phyloP scores from a whole-genome alignment of 2,888 invertebrate genomes.

The Dryobota labecula region DNA sequence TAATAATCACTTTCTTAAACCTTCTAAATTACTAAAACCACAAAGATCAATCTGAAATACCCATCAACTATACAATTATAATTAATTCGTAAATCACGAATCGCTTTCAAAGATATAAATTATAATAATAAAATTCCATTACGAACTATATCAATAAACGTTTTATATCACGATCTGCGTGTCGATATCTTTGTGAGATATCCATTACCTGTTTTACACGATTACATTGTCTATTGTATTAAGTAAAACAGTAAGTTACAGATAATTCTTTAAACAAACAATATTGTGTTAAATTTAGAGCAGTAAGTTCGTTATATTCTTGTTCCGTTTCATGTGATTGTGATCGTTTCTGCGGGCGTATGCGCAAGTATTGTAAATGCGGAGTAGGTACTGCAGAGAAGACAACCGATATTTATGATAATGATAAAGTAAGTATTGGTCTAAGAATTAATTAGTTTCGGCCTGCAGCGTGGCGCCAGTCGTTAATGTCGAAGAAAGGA shows the following conservation, averaged over 20 bases:
- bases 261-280: slow-evolving; percentile 41
- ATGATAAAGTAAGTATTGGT: slow-evolving; percentile 23
- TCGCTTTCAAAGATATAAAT: slow-evolving; percentile 72
- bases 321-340: slow-evolving; percentile 53
- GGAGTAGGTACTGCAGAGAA: neutral
- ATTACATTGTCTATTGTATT: slow-evolving; percentile 51
- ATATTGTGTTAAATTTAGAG: slow-evolving; percentile 46
- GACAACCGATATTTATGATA: slow-evolving; percentile 38
- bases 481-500: neutral
- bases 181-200: slow-evolving; percentile 60
- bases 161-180: slow-evolving; percentile 65
- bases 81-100: slow-evolving; percentile 73
- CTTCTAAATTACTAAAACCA: slow-evolving; percentile 50
- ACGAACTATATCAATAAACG: slow-evolving; percentile 74
- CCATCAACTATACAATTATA: slow-evolving; percentile 55
- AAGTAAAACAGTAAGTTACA: slow-evolving; percentile 47
- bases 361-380: neutral
- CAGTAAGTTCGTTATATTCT: slow-evolving; percentile 41
- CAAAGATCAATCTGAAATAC: slow-evolving; percentile 46
- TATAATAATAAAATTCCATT: slow-evolving; percentile 78
- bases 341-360: slow-evolving; percentile 43
- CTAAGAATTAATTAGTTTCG: slow-evolving; percentile 26
- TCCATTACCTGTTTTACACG: slow-evolving; percentile 64
- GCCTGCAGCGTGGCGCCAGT: slow-evolving; percentile 10
- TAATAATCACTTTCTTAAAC: slow-evolving; percentile 49